phyloP scores from a whole-genome alignment of 2,888 invertebrate species.

The Lepidocyrtinus sp. region DNA sequence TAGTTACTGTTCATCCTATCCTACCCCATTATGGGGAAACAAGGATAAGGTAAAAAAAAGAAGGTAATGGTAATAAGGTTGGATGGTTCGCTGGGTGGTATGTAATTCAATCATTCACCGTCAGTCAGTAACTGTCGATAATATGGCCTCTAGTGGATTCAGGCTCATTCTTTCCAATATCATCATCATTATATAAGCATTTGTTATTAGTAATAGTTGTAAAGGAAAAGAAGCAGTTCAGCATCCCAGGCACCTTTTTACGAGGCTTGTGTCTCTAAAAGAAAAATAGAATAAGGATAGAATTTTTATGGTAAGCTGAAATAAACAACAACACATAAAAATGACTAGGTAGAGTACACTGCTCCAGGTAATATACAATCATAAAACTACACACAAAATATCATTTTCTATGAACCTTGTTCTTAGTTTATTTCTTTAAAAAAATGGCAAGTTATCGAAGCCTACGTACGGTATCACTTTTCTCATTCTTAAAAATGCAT shows the following conservation, averaged over 20 bases:
- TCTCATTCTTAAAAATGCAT: no score
- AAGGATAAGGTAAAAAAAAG: constrained; percentile 43
- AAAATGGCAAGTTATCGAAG: constrained; percentile 51
- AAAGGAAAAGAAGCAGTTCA: background rate
- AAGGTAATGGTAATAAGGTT: constrained; percentile 13
- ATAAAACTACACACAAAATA: constrained; percentile 46
- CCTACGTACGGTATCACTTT: background rate
- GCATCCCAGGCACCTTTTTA: constrained; percentile 10
- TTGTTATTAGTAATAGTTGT: constrained; percentile 11
- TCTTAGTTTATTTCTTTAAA: constrained; percentile 22
- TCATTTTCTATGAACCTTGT: constrained; percentile 21
- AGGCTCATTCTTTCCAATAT: constrained; percentile 24
- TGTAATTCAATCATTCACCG: constrained; percentile 62
- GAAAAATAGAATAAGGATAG: constrained; percentile 14
- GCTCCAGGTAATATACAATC: constrained; percentile 32
- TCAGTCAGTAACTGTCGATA: constrained; percentile 61
- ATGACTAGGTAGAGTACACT: constrained; percentile 35
- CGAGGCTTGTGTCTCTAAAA: constrained; percentile 33
- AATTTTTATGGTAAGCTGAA: constrained; percentile 31
- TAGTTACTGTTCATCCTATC: background rate
- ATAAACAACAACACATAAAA: constrained; percentile 33
- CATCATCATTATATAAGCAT: constrained; percentile 21
- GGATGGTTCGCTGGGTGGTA: constrained; percentile 22
- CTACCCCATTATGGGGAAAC: constrained; percentile 32
- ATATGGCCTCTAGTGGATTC: constrained; percentile 48